Evolutionary conservation across 2,113 vertebrate genomes (phyloP), one percentile per base, ranked within the genome.

Genomic region (Nymphicus hollandicus): DNA sequence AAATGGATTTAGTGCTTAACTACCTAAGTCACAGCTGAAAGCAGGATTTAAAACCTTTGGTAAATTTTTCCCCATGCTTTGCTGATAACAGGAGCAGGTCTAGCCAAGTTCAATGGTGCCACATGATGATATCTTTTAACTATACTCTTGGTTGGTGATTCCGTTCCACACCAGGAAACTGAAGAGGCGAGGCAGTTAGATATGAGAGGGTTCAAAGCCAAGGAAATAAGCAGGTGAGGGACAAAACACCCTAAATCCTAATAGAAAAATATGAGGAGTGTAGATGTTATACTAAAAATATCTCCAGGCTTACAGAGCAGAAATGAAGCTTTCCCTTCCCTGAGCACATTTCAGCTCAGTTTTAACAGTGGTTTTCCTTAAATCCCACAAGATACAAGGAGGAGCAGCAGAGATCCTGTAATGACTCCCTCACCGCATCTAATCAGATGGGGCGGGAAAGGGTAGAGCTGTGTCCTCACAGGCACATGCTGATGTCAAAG

Each of bases 381-480:
- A 93, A 77, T 46, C 79, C 77, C 68, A 65, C 2, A 0, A 84
- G 91, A 71, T 81, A 92, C 1, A 8, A 92, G 79, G 53, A 83
- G 88, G 86, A 79, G 81, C 81, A 50, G 83, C 69, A 94, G 77
- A 56, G 65, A 93, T 79, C 25, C 63, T 87, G 82, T 71, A 91
- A 92, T 49, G 47, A 92, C 31, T 95, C 69, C 39, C 68, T 64
- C 31, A 78, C 56, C 55, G 41, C 28, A 79, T 79, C 88, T 82
- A 72, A 81, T 94, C 83, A 87, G 81, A 76, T 9, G 35, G 86
- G 90, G 88, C 86, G 92, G 92, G 88, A 89, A 91, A 82, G 93
- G 47, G 63, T 29, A 81, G 88, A 95, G 77, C 77, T 84, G 91
- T 33, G 82, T 83, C 82, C 93, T 89, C 72, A 72, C 73, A 92